Evolutionary conservation across 2,888 invertebrate species (phyloP).

Genomic region (Neria commutata): DNA sequence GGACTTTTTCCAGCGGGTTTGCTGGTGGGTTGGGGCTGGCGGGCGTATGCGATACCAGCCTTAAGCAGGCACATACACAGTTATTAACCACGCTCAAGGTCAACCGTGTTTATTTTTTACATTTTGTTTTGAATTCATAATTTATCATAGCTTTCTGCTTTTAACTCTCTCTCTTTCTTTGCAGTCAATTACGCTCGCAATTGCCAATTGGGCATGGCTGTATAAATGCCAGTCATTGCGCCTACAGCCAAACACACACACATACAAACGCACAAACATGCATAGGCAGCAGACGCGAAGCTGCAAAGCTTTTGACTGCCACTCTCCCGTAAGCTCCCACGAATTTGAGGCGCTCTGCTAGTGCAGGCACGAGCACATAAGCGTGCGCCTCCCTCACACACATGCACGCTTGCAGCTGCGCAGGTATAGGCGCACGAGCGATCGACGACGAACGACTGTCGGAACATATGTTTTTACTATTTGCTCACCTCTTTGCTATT

Average conservation of each 20-base stretch:
- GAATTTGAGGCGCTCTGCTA: no score
- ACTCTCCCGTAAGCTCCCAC: no score
- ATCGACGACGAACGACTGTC: no score
- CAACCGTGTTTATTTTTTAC: constrained; percentile 61
- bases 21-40: neutral
- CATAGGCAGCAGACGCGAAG: neutral
- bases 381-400: no score
- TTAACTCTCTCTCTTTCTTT: constrained; percentile 14
- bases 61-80: constrained; percentile 37
- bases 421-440: no score
- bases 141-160: constrained; percentile 51
- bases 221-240: no score
- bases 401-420: no score
- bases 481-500: no score
- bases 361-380: no score
- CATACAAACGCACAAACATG: neutral
- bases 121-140: constrained; percentile 59
- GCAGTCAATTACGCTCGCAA: neutral
- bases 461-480: no score
- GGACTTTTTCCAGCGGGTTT: neutral
- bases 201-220: no score
- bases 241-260: neutral
- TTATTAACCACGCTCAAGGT: constrained; percentile 58
- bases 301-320: neutral
- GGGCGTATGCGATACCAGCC: neutral